Evolutionary conservation across 2,797 vertebrate genomes (phyloP), one percentile per base, ranked within the genome.

Genomic region (Myotis findleyi): DNA sequence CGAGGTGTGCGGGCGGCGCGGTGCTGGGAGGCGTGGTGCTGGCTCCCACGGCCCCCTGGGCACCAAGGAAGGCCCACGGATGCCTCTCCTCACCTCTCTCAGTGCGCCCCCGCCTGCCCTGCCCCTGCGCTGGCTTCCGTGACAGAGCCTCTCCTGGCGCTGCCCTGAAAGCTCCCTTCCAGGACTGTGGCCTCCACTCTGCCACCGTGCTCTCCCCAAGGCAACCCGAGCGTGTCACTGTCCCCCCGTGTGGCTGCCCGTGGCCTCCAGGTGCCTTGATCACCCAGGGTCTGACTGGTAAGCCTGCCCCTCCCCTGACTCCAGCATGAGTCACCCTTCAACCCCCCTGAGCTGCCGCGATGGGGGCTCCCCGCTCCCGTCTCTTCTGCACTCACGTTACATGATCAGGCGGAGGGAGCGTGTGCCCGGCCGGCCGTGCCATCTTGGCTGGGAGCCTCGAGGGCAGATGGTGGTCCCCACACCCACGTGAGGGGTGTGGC

Each of bases 251-350:
- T 3, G 57, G 12, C n/a, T 75, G 23, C 30, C n/a, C 1, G 0
- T 1, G 41, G 36, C 27, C 51, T 79, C 57, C 18, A 17, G 20
- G 7, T 6, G 8, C 21, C 7, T 0, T 7, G 36, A n/a, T 7
- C 47, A 8, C 8, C 0, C 25, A 20, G 9, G 23, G 71, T 36
- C 38, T 4, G 38, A 7, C 25, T 33, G 11, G 33, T 53, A 23
- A 13, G 30, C 18, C 21, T 0, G 5, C 47, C 44, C n/a, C 30
- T 62, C 27, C 27, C 5, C 7, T 17, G 11, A 27, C 21, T 11
- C 38, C 0, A 0, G 80, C 1, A 3, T 10, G 0, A 2, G 5
- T 14, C 8, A 0, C 0, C 49, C 66, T 68, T 41, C 1, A 0
- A 6, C 5, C 25, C 33, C 36, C 8, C 7, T 0, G 7, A 10